phyloP scores from a whole-genome alignment of 2,113 vertebrate genomes.

The Neodontobutis hainanensis region DNA sequence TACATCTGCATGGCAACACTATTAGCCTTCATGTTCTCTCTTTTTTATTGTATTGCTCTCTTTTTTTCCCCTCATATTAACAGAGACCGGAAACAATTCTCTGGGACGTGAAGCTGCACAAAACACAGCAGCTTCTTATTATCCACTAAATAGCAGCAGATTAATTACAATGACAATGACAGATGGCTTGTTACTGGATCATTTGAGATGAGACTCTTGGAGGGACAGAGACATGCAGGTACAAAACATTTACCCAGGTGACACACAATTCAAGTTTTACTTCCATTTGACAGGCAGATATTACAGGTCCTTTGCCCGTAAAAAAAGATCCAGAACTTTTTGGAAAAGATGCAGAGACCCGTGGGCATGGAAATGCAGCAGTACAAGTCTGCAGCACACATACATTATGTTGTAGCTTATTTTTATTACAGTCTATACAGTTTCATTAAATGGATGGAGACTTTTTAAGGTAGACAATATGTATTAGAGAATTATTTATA shows the following conservation, averaged over 20 bases:
- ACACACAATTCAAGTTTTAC: slow-evolving; percentile 14
- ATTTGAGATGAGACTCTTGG: slow-evolving; percentile 65
- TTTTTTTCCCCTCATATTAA: slow-evolving; percentile 14
- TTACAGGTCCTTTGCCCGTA: not conserved
- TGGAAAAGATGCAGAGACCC: no score
- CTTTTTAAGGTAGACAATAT: no score
- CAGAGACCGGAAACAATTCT: slow-evolving; percentile 56
- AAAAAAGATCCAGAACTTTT: not conserved
- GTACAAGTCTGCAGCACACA: not conserved
- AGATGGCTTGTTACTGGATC: slow-evolving; percentile 78
- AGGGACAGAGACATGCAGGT: slow-evolving; percentile 59
- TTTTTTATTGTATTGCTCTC: slow-evolving; percentile 14
- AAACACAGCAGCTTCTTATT: slow-evolving; percentile 79
- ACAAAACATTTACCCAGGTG: slow-evolving; percentile 47
- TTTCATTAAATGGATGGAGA: no score
- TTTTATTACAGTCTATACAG: no score
- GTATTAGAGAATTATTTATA: no score
- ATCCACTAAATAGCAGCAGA: slow-evolving; percentile 81
- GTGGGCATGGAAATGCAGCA: not conserved
- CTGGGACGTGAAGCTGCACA: slow-evolving; percentile 63
- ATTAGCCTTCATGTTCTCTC: slow-evolving; percentile 14
- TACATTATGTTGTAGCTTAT: not conserved
- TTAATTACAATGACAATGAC: slow-evolving; percentile 82
- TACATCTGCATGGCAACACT: slow-evolving; percentile 27
- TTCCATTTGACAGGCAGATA: not conserved